Percentiles rank a stretch among this genome's conserved stretches.
Evolutionary conservation across 2,888 invertebrate species (phyloP).

Genomic region (Myathropa florea): DNA sequence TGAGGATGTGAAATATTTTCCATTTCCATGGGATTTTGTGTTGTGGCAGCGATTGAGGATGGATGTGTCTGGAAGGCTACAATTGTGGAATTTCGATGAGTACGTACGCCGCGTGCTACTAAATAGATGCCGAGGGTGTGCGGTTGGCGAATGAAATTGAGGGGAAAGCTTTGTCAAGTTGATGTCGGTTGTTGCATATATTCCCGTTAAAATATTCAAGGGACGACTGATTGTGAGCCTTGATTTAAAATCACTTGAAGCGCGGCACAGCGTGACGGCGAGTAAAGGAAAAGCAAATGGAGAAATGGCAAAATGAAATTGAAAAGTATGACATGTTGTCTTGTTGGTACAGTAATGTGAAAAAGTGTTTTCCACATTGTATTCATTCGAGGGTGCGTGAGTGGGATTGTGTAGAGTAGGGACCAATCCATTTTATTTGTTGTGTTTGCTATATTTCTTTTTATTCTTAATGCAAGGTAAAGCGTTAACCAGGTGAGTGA

Average conservation of each 20-base stretch:
- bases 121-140: not conserved
- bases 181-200: constrained; percentile 39
- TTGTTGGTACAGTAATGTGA: constrained; percentile 11
- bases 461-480: constrained; percentile 14
- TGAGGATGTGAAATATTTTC: constrained; percentile 28
- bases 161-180: constrained; percentile 24
- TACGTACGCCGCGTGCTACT: not conserved
- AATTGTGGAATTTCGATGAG: constrained; percentile 55
- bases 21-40: constrained; percentile 16
- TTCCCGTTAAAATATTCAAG: constrained; percentile 30
- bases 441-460: constrained; percentile 6
- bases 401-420: not conserved
- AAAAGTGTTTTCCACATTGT: not conserved
- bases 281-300: not conserved
- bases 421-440: not conserved
- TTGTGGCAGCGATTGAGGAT: constrained; percentile 2
- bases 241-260: constrained; percentile 27
- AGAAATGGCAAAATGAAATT: constrained; percentile 9
- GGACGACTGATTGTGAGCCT: constrained; percentile 25
- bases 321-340: constrained; percentile 29
- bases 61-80: constrained; percentile 34
- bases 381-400: not conserved
- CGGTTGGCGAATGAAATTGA: constrained; percentile 25
- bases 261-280: not conserved
- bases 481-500: constrained; percentile 51